Evolutionary conservation across 1,140 invertebrate species (phyloP).

Genomic region (Hylyphantes graminicola): DNA sequence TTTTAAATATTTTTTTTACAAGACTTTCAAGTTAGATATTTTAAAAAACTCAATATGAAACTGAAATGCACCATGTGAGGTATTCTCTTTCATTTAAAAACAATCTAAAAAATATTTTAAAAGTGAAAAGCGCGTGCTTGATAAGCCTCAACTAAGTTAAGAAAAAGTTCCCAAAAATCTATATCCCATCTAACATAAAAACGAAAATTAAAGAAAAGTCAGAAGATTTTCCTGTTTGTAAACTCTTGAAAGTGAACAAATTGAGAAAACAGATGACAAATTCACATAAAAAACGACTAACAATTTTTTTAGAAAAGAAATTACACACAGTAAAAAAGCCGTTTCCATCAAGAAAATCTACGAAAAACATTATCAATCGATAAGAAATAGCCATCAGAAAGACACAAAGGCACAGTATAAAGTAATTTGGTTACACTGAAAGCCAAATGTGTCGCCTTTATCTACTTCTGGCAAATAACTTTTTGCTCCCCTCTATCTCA

Average conservation of each 20-base stretch:
- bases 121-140: no score
- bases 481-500: background rate
- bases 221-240: background rate
- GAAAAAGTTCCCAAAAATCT: background rate
- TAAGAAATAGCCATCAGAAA: no score
- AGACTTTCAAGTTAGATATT: no score
- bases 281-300: background rate
- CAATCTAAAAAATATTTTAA: no score
- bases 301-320: background rate
- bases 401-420: no score
- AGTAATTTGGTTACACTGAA: conserved; percentile 2
- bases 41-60: no score
- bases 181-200: background rate
- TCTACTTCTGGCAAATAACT: background rate
- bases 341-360: no score
- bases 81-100: no score
- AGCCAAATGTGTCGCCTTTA: background rate
- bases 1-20: no score
- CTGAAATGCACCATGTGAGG: no score
- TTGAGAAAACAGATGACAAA: background rate
- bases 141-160: no score
- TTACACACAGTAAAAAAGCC: background rate
- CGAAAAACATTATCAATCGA: no score
- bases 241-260: background rate
- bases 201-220: conserved; percentile 1